Evolutionary conservation across 2,888 invertebrate genomes (phyloP), one percentile per base, ranked within the genome.

Genomic region (Formica aserva): DNA sequence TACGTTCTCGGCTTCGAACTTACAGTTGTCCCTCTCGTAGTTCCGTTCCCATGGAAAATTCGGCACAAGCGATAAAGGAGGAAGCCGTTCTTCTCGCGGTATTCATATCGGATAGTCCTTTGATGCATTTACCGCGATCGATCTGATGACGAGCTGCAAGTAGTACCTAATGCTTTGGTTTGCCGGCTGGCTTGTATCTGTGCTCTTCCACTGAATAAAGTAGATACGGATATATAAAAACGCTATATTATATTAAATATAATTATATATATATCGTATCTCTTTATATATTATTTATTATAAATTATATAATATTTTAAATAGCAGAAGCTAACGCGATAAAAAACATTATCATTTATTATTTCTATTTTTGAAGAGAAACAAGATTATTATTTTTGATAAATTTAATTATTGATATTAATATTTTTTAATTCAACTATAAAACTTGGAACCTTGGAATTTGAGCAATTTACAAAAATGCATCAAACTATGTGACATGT

Each of bases 1-100:
- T 62, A 66, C 80, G 35, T 82, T 82, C 63, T 26, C 71, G 41
- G 77, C 55, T 41, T 65, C 63, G 81, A 65, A 76, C 75, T 65
- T 52, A 13, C 38, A 63, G 22, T 38, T 63, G 11, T 65, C n/a
- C 76, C 22, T 29, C 63, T 48, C n/a, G 41, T 72, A 41, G 15
- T 48, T 71, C 55, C 63, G 29, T 22, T 63, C 77, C 38, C 62
- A 48, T 63, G 62, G 35, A 57, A 78, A 55, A 67, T 77, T 29
- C 77, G 38, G 38, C 55, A 13, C 55, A 81, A 76, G 9, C 62
- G 38, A 71, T 15, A 45, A 13, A 45, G 57, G 22, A 71, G 26
- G 78, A 80, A 80, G 72, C 78, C 78, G 38, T 60, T 22, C 29
- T 32, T 78, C 41, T 60, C 32, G 8, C 67, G 45, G 9, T 71